Evolutionary conservation across 2,888 invertebrate genomes (phyloP).

Genomic region (Hedychridium roseum): DNA sequence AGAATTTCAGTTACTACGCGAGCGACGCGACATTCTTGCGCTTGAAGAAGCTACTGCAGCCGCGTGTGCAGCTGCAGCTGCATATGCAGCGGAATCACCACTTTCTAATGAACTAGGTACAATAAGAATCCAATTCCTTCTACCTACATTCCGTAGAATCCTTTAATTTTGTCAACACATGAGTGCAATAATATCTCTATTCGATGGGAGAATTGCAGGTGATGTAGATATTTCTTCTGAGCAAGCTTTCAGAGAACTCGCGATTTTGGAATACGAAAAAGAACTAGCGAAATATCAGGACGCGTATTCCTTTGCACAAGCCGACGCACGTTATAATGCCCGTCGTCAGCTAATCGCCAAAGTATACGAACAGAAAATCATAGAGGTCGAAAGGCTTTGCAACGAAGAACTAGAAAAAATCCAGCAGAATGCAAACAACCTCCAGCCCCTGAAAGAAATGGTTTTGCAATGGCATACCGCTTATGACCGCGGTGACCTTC

Average conservation of each 20-base stretch:
- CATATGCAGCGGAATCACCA: slow-evolving; percentile 46
- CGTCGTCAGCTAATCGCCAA: slow-evolving; percentile 56
- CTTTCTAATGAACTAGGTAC: slow-evolving; percentile 41
- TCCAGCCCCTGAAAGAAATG: slow-evolving; percentile 60
- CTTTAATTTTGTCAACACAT: neutral
- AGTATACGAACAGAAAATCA: slow-evolving; percentile 57
- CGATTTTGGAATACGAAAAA: slow-evolving; percentile 51
- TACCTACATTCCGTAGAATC: too few species aligned
- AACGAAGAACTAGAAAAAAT: slow-evolving; percentile 61
- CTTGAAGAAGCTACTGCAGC: slow-evolving; percentile 48
- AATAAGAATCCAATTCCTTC: too few species aligned
- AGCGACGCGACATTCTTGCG: slow-evolving; percentile 34
- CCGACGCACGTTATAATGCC: slow-evolving; percentile 52
- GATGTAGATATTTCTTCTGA: slow-evolving; percentile 36
- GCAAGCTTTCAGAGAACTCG: slow-evolving; percentile 38
- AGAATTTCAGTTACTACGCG: slow-evolving; percentile 40
- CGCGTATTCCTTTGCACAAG: slow-evolving; percentile 47
- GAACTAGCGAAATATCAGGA: slow-evolving; percentile 54
- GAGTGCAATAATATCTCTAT: neutral
- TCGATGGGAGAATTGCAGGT: slow-evolving; percentile 13
- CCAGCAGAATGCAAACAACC: slow-evolving; percentile 54
- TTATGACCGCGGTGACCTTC: slow-evolving; percentile 34
- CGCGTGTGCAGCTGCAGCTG: slow-evolving; percentile 45
- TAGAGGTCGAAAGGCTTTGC: slow-evolving; percentile 63
- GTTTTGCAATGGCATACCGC: slow-evolving; percentile 56